These are phyloP conservation scores for Chionomys nivalis DNA, from an alignment of 2,113 vertebrate species.

Conservation along the genomic window DNA sequence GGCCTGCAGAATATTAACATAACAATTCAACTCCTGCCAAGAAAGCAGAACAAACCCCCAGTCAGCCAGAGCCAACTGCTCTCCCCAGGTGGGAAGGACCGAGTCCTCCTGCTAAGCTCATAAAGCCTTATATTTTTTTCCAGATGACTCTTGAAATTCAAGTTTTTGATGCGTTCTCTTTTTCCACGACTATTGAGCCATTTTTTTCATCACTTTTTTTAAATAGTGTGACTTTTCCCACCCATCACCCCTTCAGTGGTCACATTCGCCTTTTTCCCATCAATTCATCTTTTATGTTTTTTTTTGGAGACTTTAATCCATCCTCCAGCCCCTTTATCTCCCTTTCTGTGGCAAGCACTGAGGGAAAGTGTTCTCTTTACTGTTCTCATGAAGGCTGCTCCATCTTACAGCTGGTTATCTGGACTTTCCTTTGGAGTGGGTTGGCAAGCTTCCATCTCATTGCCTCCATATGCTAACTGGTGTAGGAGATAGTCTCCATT, in stretches of 20 bases:
- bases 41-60: constrained; percentile 71
- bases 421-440: constrained; percentile 19
- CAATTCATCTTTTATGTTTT: constrained; percentile 68
- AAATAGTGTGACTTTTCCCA: constrained; percentile 68
- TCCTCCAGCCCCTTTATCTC: constrained; percentile 62
- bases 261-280: not conserved
- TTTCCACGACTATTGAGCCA: constrained; percentile 34
- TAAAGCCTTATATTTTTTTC: constrained; percentile 73
- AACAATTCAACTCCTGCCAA: constrained; percentile 79
- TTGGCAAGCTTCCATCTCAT: constrained; percentile 60
- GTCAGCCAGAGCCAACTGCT: constrained; percentile 72
- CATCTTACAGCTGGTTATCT: constrained; percentile 54
- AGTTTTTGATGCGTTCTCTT: constrained; percentile 76
- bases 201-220: not conserved
- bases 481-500: not conserved
- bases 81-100: constrained; percentile 78
- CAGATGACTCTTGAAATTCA: constrained; percentile 44
- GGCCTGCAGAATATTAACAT: constrained; percentile 81
- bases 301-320: constrained; percentile 48
- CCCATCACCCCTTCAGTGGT: not conserved
- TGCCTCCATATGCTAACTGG: constrained; percentile 63
- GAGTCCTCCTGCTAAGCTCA: constrained; percentile 43
- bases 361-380: constrained; percentile 68
- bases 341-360: constrained; percentile 32
- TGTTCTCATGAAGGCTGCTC: constrained; percentile 68